phyloP scores from a whole-genome alignment of 2,888 invertebrate genomes.

The Arge pagana region DNA sequence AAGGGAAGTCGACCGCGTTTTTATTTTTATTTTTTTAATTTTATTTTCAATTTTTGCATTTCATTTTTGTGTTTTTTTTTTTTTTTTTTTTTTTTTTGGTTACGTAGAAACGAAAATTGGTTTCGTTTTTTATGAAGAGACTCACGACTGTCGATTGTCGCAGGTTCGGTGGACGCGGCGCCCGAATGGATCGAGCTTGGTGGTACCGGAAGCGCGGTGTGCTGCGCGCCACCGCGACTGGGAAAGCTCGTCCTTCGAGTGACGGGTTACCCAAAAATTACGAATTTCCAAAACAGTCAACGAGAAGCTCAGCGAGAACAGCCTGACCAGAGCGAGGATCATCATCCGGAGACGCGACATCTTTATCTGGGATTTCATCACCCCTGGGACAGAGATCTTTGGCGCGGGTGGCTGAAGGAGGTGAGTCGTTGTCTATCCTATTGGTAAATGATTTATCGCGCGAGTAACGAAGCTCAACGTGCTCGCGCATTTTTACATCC shows the following conservation, averaged over 20 bases:
- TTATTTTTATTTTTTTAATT: not conserved
- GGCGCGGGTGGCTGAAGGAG: slow-evolving; percentile 69
- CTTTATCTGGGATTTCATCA: slow-evolving; percentile 70
- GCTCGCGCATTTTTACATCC: too few relatives aligned
- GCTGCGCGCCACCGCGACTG: slow-evolving; percentile 53
- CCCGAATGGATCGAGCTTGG: slow-evolving; percentile 55
- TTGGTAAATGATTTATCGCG: too few relatives aligned
- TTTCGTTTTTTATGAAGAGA: not conserved
- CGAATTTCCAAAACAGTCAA: slow-evolving; percentile 36
- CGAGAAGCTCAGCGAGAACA: slow-evolving; percentile 21
- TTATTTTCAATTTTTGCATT: too few relatives aligned
- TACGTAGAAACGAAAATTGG: not conserved
- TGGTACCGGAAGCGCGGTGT: slow-evolving; percentile 49
- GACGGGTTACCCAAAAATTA: slow-evolving; percentile 53
- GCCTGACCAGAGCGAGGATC: slow-evolving; percentile 20
- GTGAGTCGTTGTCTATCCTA: too few relatives aligned
- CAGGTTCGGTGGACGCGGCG: slow-evolving; percentile 48
- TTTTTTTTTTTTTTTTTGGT: not conserved
- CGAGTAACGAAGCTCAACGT: too few relatives aligned
- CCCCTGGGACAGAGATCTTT: slow-evolving; percentile 70
- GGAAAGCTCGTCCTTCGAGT: slow-evolving; percentile 58
- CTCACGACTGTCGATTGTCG: not conserved
- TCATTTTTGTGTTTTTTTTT: too few relatives aligned
- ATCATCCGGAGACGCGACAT: slow-evolving; percentile 58
- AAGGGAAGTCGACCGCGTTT: not conserved